phyloP scores from a whole-genome alignment of 2,888 invertebrate genomes.

The Chrysomela aeneicollis region DNA sequence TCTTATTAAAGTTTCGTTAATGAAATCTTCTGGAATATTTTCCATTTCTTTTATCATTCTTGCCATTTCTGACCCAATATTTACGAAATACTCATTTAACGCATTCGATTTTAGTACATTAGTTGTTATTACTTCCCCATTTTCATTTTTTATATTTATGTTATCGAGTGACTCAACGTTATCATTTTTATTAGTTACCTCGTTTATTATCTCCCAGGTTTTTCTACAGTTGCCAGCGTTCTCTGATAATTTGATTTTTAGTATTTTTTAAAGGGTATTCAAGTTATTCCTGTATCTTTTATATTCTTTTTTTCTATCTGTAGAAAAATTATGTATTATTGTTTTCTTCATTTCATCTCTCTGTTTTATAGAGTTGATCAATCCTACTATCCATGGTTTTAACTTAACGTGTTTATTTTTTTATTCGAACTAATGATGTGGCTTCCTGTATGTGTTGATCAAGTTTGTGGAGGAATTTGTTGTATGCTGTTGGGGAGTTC shows the following conservation, averaged over 20 bases:
- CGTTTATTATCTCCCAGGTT: not conserved
- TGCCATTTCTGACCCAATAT: not conserved
- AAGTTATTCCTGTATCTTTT: too few species aligned
- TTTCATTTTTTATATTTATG: not conserved
- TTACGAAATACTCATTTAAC: not conserved
- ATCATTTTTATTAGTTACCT: not conserved
- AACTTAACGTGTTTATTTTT: not conserved
- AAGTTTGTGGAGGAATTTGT: not conserved
- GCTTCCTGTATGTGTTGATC: not conserved
- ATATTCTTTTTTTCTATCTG: not conserved
- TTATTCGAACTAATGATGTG: not conserved
- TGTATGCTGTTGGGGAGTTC: not conserved
- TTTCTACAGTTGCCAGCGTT: not conserved
- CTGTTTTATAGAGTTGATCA: not conserved
- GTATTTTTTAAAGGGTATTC: too few species aligned
- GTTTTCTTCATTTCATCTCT: not conserved
- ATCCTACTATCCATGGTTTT: not conserved
- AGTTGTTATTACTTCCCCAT: not conserved
- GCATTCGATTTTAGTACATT: not conserved
- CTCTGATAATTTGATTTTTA: too few species aligned
- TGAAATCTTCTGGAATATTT: not conserved
- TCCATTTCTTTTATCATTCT: not conserved
- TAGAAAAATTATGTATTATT: not conserved
- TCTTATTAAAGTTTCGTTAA: too few species aligned
- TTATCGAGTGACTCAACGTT: not conserved